Evolutionary conservation across 2,888 invertebrate genomes (phyloP).

Genomic region (Erebia aethiops): DNA sequence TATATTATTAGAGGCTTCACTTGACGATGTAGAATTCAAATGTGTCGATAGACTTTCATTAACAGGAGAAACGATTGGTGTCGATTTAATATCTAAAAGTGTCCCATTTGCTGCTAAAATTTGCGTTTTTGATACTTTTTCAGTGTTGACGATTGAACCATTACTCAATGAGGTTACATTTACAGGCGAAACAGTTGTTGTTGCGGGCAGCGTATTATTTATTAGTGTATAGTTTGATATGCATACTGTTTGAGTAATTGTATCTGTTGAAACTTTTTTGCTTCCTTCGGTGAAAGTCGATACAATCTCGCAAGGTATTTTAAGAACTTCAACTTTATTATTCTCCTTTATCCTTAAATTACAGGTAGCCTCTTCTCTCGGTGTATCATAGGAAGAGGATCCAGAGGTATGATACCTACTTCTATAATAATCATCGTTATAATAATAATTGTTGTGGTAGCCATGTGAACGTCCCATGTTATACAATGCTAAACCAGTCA

Average conservation of each 20-base stretch:
- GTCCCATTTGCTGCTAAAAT: background rate
- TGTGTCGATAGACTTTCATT: background rate
- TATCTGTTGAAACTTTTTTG: conserved; percentile 43
- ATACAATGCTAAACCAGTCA: conserved; percentile 70
- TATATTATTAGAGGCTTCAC: background rate
- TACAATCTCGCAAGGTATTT: conserved; percentile 75
- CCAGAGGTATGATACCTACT: conserved; percentile 50
- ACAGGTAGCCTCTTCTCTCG: conserved; percentile 60
- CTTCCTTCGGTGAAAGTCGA: conserved; percentile 70
- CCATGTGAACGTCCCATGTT: conserved; percentile 70
- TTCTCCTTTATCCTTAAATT: conserved; percentile 64
- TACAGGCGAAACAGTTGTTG: background rate
- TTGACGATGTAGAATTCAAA: conserved; percentile 7
- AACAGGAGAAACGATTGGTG: background rate
- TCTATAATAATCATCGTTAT: conserved; percentile 71
- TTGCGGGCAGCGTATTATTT: conserved; percentile 44
- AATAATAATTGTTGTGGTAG: conserved; percentile 64
- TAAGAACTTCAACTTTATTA: conserved; percentile 55
- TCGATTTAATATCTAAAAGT: conserved; percentile 4
- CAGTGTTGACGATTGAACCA: background rate
- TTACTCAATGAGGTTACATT: background rate
- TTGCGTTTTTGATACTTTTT: background rate
- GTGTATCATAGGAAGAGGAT: conserved; percentile 44
- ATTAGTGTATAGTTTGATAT: conserved; percentile 54
- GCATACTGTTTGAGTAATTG: conserved; percentile 57